phyloP scores from a whole-genome alignment of 2,113 vertebrate genomes.

The Mystacornis crossleyi region DNA sequence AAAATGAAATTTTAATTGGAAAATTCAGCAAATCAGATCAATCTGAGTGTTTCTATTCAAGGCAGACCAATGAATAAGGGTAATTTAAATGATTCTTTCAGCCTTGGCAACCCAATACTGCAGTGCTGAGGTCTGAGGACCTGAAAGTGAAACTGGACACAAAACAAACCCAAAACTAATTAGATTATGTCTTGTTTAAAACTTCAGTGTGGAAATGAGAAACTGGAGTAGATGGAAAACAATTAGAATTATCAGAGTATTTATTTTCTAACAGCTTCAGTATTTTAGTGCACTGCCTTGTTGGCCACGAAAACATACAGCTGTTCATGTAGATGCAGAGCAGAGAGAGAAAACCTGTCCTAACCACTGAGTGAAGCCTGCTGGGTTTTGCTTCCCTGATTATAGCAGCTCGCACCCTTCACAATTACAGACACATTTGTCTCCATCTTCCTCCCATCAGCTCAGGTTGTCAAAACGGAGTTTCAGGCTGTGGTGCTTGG shows the following conservation, averaged over 20 bases:
- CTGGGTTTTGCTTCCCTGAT: not conserved
- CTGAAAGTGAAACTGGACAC: not conserved
- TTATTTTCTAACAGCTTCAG: not conserved
- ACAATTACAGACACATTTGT: not conserved
- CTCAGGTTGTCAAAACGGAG: conserved; percentile 29
- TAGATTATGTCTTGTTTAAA: not conserved
- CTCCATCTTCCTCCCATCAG: not conserved
- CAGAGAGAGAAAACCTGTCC: not conserved
- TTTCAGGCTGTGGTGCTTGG: not conserved
- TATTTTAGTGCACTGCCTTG: not conserved
- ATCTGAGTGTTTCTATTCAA: not conserved
- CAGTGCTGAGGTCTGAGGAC: accelerated
- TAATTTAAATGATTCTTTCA: not conserved
- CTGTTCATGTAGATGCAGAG: not conserved
- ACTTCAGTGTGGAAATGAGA: not conserved
- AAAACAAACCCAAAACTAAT: not conserved
- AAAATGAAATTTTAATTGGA: conserved; percentile 31
- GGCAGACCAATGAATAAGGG: not conserved
- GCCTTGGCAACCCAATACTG: not conserved
- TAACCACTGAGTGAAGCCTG: not conserved
- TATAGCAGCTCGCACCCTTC: not conserved
- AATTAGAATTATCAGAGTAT: not conserved
- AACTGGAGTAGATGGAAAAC: not conserved
- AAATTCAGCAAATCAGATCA: not conserved
- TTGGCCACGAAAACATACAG: not conserved